Percentiles rank a stretch among this genome's conserved stretches.
Evolutionary conservation across 2,888 invertebrate species (phyloP).

Genomic region (Dicycla oo): DNA sequence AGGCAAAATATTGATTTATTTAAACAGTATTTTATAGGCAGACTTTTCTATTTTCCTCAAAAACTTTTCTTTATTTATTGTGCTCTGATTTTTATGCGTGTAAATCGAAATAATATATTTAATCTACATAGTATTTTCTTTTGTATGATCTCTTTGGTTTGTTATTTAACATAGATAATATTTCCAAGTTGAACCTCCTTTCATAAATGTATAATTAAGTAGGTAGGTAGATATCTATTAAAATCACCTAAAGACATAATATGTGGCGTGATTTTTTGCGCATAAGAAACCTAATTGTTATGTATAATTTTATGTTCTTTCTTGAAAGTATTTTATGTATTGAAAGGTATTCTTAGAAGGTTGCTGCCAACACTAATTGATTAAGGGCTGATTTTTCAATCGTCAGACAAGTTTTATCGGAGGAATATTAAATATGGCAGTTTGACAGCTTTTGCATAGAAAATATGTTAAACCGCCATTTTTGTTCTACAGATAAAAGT

Average conservation of each 20-base stretch:
- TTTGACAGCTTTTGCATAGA: no score
- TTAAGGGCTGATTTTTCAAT: no score
- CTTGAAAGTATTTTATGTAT: slow-evolving; percentile 9
- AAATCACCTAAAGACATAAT: background rate
- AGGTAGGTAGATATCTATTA: background rate
- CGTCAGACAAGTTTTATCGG: no score
- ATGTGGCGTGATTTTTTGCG: background rate
- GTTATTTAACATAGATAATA: background rate
- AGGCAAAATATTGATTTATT: background rate
- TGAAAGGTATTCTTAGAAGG: slow-evolving; percentile 17
- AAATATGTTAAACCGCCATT: no score
- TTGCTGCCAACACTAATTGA: background rate
- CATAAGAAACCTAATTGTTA: background rate
- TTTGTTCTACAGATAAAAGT: no score
- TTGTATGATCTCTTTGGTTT: background rate
- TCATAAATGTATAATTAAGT: background rate
- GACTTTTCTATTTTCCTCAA: background rate
- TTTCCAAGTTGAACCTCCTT: background rate
- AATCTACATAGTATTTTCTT: background rate
- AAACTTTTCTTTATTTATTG: background rate
- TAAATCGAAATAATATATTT: slow-evolving; percentile 1
- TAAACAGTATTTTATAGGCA: background rate
- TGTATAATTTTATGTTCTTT: slow-evolving; percentile 5
- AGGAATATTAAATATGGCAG: no score
- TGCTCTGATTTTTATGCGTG: slow-evolving; percentile 19